These are phyloP conservation scores for Lithophane leautieri DNA, from an alignment of 2,888 invertebrate species.

Conservation along the genomic window DNA sequence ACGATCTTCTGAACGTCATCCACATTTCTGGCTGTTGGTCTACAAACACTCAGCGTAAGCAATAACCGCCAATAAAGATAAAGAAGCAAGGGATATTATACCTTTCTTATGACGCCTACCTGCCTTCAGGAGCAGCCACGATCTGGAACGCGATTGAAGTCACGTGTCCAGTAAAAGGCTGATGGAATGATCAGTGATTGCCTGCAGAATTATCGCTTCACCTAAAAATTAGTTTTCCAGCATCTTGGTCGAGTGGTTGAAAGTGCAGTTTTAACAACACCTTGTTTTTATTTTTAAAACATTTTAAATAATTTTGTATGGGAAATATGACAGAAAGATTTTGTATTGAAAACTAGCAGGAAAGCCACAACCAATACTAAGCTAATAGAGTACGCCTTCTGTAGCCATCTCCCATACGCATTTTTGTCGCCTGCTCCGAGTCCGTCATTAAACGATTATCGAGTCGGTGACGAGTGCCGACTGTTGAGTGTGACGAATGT, in stretches of 20 bases:
- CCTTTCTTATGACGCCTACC: neutral
- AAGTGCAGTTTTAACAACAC: too few relatives aligned
- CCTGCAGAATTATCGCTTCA: neutral
- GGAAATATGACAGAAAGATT: neutral
- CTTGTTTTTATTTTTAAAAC: too few relatives aligned
- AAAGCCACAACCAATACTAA: neutral
- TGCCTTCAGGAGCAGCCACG: neutral
- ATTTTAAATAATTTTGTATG: neutral
- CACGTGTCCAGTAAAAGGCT: neutral
- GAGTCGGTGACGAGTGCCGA: constrained; percentile 28
- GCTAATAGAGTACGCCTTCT: constrained; percentile 25
- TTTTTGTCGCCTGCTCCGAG: constrained; percentile 1
- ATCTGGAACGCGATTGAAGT: neutral
- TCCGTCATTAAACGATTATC: constrained; percentile 56
- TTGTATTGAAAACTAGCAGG: neutral
- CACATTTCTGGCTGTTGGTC: neutral
- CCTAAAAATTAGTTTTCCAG: neutral
- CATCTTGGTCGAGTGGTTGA: neutral
- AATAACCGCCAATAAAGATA: neutral
- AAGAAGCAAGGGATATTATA: neutral
- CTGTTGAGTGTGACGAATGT: constrained; percentile 9
- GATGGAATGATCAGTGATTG: neutral
- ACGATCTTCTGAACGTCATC: neutral
- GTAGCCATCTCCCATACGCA: neutral
- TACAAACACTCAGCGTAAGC: neutral